Base-by-base conservation (phyloP, 2,888 invertebrate genomes). In the Amphipoea oculea region DNA sequence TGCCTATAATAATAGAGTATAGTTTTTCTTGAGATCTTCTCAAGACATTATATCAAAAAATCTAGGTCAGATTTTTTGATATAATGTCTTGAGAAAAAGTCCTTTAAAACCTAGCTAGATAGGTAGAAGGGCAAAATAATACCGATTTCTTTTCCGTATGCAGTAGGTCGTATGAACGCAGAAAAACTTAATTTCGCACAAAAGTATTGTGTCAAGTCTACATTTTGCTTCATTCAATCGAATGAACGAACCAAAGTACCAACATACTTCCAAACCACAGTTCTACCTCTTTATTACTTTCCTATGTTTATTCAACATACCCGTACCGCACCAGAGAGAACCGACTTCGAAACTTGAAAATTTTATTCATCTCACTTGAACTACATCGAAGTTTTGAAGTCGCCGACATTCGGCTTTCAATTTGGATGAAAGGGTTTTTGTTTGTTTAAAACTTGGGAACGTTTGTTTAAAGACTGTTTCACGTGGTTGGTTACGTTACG, bases 331-430 rank as follows among this genome's bases (percentile, higher is more conserved):
- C 66, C 63, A 68, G 65, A 82, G 70, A 36, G 76, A 76, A 73
- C 69, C 78, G 78, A 80, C 75, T 87, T 77, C 63, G 42, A 78
- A 86, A 87, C 73, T 87, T 88, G 76, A 76, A 88, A 86, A 88
- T 89, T 89, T 89, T 88, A 89, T 87, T 87, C 88, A 84, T 89
- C 77, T 87, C 82, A 82, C 73, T 87, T 83, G 80, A 88, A 87
- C 84, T 83, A 79, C 79, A 75, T 82, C 65, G 66, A 66, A 83
- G 79, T 80, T 63, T 36, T 48, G 63, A 83, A 77, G 73, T 73
- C 79, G 69, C 29, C 23, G 76, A 78, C 81, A 85, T 86, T 87
- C 78, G 72, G 68, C 84, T 88, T 89, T 78, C 88, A 88, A 89
- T 89, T 83, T 83, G 79, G 73, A 83, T 89, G 83, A 89, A 89